Conservation (phyloP, 2,888 invertebrate genomes). For the Rhabditoides inermis region DNA sequence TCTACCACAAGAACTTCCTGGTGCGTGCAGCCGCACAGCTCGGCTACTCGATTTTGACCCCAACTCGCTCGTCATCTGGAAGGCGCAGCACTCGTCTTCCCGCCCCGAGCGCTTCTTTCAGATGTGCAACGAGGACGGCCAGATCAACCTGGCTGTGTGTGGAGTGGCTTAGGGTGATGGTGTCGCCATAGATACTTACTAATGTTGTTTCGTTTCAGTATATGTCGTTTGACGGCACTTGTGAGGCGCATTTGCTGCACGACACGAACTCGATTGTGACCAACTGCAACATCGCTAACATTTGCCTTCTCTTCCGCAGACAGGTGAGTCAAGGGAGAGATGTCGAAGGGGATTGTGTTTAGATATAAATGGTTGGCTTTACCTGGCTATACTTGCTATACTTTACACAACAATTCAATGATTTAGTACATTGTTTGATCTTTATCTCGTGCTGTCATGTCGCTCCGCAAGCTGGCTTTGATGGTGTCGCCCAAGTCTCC, state of each 20-base stretch:
- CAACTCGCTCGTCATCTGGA: constrained; percentile 91
- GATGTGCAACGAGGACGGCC: constrained; percentile 91
- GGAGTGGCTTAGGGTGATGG: neutral
- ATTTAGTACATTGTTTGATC: no score
- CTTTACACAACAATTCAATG: no score
- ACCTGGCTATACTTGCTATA: no score
- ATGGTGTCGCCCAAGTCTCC: constrained; percentile 95
- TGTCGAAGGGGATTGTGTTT: no score
- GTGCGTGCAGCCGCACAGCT: no score
- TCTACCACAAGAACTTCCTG: no score
- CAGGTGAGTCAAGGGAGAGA: no score
- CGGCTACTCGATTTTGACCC: constrained; percentile 95
- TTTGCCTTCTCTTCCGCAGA: constrained; percentile 88
- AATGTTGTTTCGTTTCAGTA: constrained; percentile 19
- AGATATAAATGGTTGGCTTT: no score
- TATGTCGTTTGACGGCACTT: constrained; percentile 44
- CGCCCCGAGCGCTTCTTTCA: constrained; percentile 85
- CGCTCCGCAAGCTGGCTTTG: constrained; percentile 87
- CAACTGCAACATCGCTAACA: constrained; percentile 88
- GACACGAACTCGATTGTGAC: constrained; percentile 77
- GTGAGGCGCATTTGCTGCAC: constrained; percentile 77
- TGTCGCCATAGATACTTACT: neutral
- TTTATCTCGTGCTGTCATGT: constrained; percentile 70
- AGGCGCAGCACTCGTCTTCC: constrained; percentile 91
- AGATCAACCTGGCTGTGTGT: constrained; percentile 54